Conservation (phyloP, 2,797 vertebrate genomes). For the Acrocephalus scirpaceus region DNA sequence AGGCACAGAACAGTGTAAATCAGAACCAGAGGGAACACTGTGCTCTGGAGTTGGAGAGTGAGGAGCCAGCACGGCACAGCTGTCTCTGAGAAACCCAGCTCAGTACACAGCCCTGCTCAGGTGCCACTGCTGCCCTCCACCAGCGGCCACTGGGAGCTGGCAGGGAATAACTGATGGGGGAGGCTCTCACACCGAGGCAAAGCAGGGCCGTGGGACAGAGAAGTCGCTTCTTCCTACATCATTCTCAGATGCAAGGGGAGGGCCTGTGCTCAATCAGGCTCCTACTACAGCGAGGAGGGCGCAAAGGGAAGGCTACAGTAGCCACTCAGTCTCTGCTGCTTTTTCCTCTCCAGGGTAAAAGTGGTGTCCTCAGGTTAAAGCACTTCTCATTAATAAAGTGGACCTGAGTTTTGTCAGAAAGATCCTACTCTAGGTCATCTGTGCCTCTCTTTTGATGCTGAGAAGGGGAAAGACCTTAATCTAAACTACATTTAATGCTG, state of each 20-base stretch:
- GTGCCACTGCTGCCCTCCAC: not conserved
- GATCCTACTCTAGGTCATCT: constrained; percentile 61
- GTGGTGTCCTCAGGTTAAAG: constrained; percentile 61
- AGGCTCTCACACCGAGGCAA: not conserved
- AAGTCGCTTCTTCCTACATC: not conserved
- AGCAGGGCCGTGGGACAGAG: not conserved
- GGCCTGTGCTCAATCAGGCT: not conserved
- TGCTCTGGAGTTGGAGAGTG: not conserved
- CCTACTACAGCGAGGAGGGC: not conserved
- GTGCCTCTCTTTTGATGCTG: constrained; percentile 70
- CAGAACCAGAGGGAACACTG: not conserved
- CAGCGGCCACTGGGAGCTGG: not conserved
- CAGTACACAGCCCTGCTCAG: not conserved
- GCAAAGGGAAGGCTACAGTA: not conserved
- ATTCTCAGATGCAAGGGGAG: not conserved
- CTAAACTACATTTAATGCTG: not conserved
- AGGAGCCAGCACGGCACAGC: not conserved
- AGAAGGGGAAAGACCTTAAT: not conserved
- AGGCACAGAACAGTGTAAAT: not conserved
- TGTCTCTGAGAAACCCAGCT: not conserved
- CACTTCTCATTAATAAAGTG: constrained; percentile 63
- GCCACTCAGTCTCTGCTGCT: constrained; percentile 24
- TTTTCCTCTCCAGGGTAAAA: constrained; percentile 65
- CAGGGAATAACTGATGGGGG: too few relatives aligned
- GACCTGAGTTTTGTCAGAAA: constrained; percentile 65